Conservation (phyloP, 92 coral and sea anemone species). For the Epizoanthus illoricatus region DNA sequence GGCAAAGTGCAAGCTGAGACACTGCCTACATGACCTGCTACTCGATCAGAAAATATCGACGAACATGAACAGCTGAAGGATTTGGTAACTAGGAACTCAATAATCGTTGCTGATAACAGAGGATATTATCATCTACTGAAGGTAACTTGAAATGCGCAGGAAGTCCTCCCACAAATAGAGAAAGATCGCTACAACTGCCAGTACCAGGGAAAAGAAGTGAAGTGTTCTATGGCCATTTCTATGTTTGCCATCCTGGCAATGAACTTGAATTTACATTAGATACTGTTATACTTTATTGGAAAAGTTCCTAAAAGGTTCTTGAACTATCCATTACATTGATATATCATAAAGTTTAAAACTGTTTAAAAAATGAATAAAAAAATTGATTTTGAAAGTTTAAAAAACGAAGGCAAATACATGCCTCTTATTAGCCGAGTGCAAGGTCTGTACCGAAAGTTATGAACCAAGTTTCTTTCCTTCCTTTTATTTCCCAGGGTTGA, state of each 20-base stretch:
- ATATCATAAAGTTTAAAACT: no score
- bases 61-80: constrained; percentile 16
- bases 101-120: constrained; percentile 39
- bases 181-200: constrained; percentile 15
- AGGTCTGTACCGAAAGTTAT: no score
- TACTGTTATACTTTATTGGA: not conserved
- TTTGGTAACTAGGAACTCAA: constrained; percentile 25
- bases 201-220: constrained; percentile 14
- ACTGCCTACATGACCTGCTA: not conserved
- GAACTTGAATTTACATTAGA: constrained; percentile 23
- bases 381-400: no score
- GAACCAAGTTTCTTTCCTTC: no score
- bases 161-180: not conserved
- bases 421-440: no score
- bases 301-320: no score
- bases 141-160: not conserved
- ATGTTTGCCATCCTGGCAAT: not conserved
- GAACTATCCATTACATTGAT: no score
- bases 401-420: no score
- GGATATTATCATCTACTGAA: constrained; percentile 41
- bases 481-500: no score
- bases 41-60: constrained; percentile 22
- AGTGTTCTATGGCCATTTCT: not conserved
- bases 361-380: no score
- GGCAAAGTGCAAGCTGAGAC: not conserved